These are phyloP conservation scores for Aphodius granarius DNA, from an alignment of 2,888 invertebrate species.

Conservation along the genomic window DNA sequence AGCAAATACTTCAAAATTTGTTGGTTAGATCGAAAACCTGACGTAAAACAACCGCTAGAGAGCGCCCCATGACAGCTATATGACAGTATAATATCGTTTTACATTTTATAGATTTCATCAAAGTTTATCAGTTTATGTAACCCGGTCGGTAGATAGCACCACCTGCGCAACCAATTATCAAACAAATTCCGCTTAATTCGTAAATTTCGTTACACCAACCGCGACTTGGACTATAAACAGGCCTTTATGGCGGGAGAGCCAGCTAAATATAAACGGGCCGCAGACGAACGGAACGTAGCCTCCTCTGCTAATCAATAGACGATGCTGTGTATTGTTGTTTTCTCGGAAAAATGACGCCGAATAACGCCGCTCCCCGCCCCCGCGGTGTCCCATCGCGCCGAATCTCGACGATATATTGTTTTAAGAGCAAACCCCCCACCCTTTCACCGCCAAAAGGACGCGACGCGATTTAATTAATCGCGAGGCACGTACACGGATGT, in stretches of 20 bases:
- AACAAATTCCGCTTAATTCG: slow-evolving; percentile 6
- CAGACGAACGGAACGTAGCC: slow-evolving; percentile 2
- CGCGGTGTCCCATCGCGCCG: background rate
- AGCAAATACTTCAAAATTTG: too few relatives aligned
- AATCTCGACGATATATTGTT: background rate
- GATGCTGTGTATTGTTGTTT: background rate
- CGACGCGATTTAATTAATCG: background rate
- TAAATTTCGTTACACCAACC: slow-evolving; percentile 16
- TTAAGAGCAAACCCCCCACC: too few relatives aligned
- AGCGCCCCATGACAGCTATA: too few relatives aligned
- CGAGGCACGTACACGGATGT: background rate
- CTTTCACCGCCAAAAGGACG: too few relatives aligned
- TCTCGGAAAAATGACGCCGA: background rate
- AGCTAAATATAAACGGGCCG: slow-evolving; percentile 9
- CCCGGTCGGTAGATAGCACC: too few relatives aligned
- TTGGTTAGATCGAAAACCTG: too few relatives aligned
- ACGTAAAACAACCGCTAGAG: too few relatives aligned
- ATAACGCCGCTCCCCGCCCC: background rate
- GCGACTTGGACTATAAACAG: slow-evolving; percentile 19
- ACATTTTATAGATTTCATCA: too few relatives aligned
- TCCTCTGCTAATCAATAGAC: slow-evolving; percentile 4
- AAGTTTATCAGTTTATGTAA: too few relatives aligned
- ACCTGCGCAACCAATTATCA: too few relatives aligned
- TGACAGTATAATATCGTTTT: too few relatives aligned
- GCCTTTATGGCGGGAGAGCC: background rate